Evolutionary conservation across 1,140 invertebrate genomes (phyloP), one percentile per base, ranked within the genome.

Genomic region (Drosophila persimilis): DNA sequence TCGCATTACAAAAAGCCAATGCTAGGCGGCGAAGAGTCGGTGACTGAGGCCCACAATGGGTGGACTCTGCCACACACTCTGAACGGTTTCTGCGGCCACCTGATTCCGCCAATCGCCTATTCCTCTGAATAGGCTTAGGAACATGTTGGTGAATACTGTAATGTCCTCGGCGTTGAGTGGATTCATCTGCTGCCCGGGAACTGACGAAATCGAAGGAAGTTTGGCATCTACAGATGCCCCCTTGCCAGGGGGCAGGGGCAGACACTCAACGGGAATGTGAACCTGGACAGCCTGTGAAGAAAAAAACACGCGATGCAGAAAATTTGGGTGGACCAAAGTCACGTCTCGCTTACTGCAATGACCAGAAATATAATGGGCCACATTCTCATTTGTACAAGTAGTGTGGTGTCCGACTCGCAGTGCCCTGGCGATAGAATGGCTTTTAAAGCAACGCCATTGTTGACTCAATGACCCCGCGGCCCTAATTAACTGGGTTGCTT

Each of bases 11-110:
- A 50, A 17, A 17, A 13, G 11, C 35, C 3, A 22, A 3, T 6
- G n/a, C 26, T 76, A 69, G 43, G 52, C 70, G 51, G 64, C 63
- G 55, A 86, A 86, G 6, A 86, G 52, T 3, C 83, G 70, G 51
- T 75, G 78, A 8, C 83, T 86, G n/a, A 78, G 78, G 48, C 80
- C 74, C 2, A 75, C 45, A 51, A 86, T 57, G 0, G 81, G 77
- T n/a, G 81, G 81, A 72, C 77, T 86, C 39, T 86, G 73, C 81
- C 81, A 86, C 26, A 86, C 66, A 47, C 74, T 81, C 55, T 86
- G 74, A 0, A 86, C 77, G 0, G 83, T 58, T 26, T 86, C 77
- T 48, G 55, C 61, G 13, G 83, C 83, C 31, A 86, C 74, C 29
- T 70, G 3, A 60, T 86, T 86, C 3, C 83, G 78, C 67, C 69